These are phyloP conservation scores for Muraenolepis orangiensis DNA, from an alignment of 2,797 vertebrate species.

Conservation along the genomic window DNA sequence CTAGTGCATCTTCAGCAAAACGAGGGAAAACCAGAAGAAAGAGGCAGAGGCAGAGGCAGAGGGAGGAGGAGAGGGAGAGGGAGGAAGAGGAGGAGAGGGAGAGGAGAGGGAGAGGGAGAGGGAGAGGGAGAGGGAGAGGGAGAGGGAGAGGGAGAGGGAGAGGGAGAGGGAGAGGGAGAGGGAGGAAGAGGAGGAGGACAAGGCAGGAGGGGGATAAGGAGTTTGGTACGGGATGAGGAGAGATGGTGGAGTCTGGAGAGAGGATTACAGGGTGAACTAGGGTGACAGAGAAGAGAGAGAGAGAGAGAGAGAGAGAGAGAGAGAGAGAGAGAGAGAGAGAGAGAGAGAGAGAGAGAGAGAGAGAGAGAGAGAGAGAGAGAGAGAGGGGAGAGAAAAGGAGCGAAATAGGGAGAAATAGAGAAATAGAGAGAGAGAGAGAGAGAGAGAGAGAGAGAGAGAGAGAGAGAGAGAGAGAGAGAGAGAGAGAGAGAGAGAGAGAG, in stretches of 20 bases:
- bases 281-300: slow-evolving; percentile 34
- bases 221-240: slow-evolving; percentile 33
- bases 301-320: slow-evolving; percentile 15
- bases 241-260: slow-evolving; percentile 49
- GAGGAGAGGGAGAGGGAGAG: slow-evolving; percentile 35
- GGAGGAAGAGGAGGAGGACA: slow-evolving; percentile 37
- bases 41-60: slow-evolving; percentile 32
- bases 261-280: slow-evolving; percentile 59
- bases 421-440: slow-evolving; percentile 9
- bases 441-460: slow-evolving; percentile 7
- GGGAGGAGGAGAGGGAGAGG: slow-evolving; percentile 37
- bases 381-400: slow-evolving; percentile 32
- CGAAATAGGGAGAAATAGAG: no score
- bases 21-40: slow-evolving; percentile 31
- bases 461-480: slow-evolving; percentile 18
- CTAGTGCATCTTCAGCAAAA: slow-evolving; percentile 21
- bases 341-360: slow-evolving; percentile 6
- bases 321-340: slow-evolving; percentile 9
- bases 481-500: slow-evolving; percentile 34
- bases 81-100: slow-evolving; percentile 33
- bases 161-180: slow-evolving; percentile 37
- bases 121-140: slow-evolving; percentile 31
- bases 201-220: slow-evolving; percentile 33
- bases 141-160: slow-evolving; percentile 27
- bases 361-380: slow-evolving; percentile 18